A percentile compares a stretch with the other conserved stretches of the same genome.
Conservation (phyloP, 2,797 vertebrate species). For the Carapus acus region DNA sequence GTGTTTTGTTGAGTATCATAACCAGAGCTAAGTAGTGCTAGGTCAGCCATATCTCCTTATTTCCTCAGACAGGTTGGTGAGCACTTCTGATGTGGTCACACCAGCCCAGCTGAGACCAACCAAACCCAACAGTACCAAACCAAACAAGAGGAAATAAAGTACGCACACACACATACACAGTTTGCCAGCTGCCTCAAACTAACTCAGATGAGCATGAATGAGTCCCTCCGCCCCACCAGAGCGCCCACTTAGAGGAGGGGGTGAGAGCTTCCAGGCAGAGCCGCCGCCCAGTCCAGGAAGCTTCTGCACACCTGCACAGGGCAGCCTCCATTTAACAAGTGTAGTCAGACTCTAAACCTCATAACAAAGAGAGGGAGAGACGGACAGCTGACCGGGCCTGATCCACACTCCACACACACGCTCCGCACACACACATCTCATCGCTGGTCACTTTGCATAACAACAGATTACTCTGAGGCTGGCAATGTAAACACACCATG, state of each 20-base stretch:
- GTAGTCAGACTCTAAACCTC: constrained; percentile 23
- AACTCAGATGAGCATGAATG: constrained; percentile 46
- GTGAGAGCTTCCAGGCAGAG: constrained; percentile 58
- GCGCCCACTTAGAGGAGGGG: constrained; percentile 49
- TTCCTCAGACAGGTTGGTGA: constrained; percentile 43
- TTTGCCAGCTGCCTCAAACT: constrained; percentile 57
- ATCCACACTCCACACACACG: constrained; percentile 15
- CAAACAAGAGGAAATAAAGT: constrained; percentile 53
- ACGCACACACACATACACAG: too few relatives aligned
- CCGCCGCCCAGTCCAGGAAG: constrained; percentile 55
- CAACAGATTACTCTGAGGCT: constrained; percentile 36
- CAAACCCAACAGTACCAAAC: constrained; percentile 44
- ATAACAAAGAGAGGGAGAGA: constrained; percentile 11
- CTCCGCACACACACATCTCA: too few relatives aligned
- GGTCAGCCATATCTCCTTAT: constrained; percentile 67
- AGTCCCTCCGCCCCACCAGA: constrained; percentile 48
- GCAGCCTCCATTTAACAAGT: constrained; percentile 17
- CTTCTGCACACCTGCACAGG: constrained; percentile 52
- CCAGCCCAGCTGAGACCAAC: constrained; percentile 44
- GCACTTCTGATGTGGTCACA: constrained; percentile 70
- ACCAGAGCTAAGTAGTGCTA: constrained; percentile 63
- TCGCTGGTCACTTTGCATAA: constrained; percentile 37
- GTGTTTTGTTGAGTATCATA: constrained; percentile 50
- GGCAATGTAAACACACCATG: constrained; percentile 55
- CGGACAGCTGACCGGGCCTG: constrained; percentile 11